phyloP scores from a whole-genome alignment of 2,888 invertebrate genomes.

The Hyalella azteca region DNA sequence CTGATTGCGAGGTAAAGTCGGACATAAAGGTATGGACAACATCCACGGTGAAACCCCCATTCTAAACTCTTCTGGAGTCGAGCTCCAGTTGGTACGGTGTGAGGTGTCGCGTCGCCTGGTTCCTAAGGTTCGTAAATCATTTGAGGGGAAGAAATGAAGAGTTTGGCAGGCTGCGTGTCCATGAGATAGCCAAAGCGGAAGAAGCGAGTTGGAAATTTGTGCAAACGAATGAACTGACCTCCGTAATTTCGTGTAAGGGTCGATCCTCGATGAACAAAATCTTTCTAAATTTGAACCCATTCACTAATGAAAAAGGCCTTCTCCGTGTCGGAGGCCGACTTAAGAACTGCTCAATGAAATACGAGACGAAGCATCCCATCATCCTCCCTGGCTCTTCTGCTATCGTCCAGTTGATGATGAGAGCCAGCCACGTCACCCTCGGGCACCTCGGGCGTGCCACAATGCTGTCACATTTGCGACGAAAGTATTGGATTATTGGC shows the following conservation, averaged over 20 bases:
- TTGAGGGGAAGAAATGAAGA: background rate
- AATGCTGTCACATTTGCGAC: background rate
- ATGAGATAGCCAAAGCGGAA: background rate
- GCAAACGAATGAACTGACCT: background rate
- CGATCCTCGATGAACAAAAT: background rate
- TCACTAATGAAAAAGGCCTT: background rate
- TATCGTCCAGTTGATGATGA: background rate
- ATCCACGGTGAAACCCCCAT: too few relatives aligned
- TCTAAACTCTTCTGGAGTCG: background rate
- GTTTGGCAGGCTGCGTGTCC: background rate
- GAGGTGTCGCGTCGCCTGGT: background rate
- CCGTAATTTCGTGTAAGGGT: too few relatives aligned
- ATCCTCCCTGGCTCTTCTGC: background rate
- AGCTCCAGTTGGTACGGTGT: background rate
- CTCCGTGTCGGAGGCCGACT: background rate
- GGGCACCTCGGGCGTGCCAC: background rate
- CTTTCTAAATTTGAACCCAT: background rate
- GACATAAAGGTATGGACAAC: too few relatives aligned
- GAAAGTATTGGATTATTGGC: slow-evolving; percentile 42
- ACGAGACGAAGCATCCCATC: background rate
- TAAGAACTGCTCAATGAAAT: background rate
- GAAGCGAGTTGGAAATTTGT: background rate
- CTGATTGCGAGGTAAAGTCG: too few relatives aligned
- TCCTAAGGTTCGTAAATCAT: too few relatives aligned
- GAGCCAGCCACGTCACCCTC: background rate